phyloP scores from a whole-genome alignment of 37 sponge, comb jelly and placozoan species.

The Dysidea cf. avara region DNA sequence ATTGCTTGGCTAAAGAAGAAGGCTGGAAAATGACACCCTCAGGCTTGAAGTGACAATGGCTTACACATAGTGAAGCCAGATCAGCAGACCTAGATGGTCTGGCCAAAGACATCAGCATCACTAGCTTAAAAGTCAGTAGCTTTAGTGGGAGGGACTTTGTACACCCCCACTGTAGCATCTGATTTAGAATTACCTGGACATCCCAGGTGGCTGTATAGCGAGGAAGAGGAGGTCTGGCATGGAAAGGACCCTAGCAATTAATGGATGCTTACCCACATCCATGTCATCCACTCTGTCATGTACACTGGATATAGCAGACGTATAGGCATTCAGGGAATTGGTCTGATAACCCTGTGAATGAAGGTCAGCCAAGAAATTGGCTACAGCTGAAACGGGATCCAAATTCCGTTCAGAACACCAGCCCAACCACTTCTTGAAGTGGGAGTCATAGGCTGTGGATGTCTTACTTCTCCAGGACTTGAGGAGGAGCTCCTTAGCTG shows the following conservation, averaged over 20 bases:
- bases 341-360: slow-evolving; percentile 38
- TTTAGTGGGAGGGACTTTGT: slow-evolving; percentile 18
- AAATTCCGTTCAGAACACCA: slow-evolving; percentile 31
- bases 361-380: slow-evolving; percentile 47
- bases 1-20: slow-evolving; percentile 22
- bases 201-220: too few relatives aligned
- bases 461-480: slow-evolving; percentile 41
- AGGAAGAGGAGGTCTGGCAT: slow-evolving; percentile 28
- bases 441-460: slow-evolving; percentile 20
- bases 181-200: slow-evolving; percentile 8
- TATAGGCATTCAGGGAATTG: slow-evolving; percentile 36
- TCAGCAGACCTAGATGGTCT: slow-evolving; percentile 41
- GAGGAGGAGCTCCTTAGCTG: slow-evolving; percentile 29
- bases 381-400: slow-evolving; percentile 54
- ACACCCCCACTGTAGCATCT: neutral
- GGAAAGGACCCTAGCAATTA: slow-evolving; percentile 27
- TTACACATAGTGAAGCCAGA: slow-evolving; percentile 7
- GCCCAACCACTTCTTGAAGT: too few relatives aligned
- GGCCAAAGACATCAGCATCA: slow-evolving; percentile 23
- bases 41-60: neutral
- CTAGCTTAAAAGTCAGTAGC: slow-evolving; percentile 5
- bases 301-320: too few relatives aligned
- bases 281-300: too few relatives aligned
- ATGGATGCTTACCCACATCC: slow-evolving; percentile 44
- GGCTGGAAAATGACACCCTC: slow-evolving; percentile 32